Evolutionary conservation across 1,140 invertebrate species (phyloP), one percentile per base, ranked within the genome.

Genomic region (Gonatopus flavifemur): DNA sequence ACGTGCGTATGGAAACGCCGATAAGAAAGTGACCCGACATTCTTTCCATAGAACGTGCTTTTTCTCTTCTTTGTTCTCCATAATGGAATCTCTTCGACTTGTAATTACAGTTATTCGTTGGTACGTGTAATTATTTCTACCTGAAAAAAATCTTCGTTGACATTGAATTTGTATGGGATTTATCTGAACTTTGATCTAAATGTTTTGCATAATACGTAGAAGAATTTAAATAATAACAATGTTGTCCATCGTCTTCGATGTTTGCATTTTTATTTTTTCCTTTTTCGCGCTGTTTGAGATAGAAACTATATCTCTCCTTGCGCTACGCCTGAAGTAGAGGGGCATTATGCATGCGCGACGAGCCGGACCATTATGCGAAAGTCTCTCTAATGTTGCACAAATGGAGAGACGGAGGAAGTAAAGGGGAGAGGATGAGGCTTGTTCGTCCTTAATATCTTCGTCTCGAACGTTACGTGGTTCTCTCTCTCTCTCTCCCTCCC

Each of bases 1-100:
- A 53, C 56, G 56, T 64, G 56, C 59, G 56, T 64, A 62, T 59
- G 56, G 56, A 62, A 61, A 50, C 38, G 33, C 44, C 48, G 57
- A 61, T 61, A 61, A 61, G 57, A 28, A 12, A 59, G 49, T 61
- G 59, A 61, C 59, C 57, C 49, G 22, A 32, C 43, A 32, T 43
- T 55, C 43, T 52, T 30, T 41, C 35, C 22, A 21, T 52, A 22
- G 50, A 60, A 30, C 12, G 30, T 41, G 49, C 42, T 15, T 13
- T 36, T 37, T 20, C 6, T 4, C 33, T 16, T 22, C 15, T n/a
- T 19, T 41, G 1, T 15, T 33, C 21, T 13, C 20, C 13, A 15
- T 33, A 41, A 10, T 48, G 39, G 24, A 18, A 18, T 18, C 13
- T 28, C 15, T 41, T 30, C 25, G 15, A 19, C 43, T n/a, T n/a